Evolutionary conservation across 2,113 vertebrate genomes (phyloP).

Genomic region (Poicephalus gulielmi): DNA sequence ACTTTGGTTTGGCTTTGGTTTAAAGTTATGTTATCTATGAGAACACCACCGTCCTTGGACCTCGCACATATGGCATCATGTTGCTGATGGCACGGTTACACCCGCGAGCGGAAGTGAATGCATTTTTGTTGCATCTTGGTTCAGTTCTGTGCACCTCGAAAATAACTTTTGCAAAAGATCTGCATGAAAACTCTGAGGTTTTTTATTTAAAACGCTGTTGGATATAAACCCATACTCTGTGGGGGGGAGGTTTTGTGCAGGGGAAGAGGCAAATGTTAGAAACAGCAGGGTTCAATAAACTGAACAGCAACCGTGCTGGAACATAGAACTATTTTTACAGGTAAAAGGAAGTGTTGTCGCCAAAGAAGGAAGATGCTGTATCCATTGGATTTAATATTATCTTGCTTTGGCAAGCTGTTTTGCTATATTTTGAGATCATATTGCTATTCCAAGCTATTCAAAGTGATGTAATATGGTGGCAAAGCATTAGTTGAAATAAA

Average conservation of each 20-base stretch:
- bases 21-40: slow-evolving; percentile 28
- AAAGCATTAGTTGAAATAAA: slow-evolving; percentile 79
- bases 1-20: slow-evolving; percentile 42
- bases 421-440: slow-evolving; percentile 76
- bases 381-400: slow-evolving; percentile 71
- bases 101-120: slow-evolving; percentile 58
- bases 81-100: background rate
- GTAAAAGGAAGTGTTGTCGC: slow-evolving; percentile 56
- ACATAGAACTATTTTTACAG: slow-evolving; percentile 70
- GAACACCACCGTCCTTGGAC: slow-evolving; percentile 48
- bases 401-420: slow-evolving; percentile 79
- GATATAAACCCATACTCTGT: slow-evolving; percentile 48
- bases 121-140: slow-evolving; percentile 77
- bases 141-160: slow-evolving; percentile 72
- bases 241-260: slow-evolving; percentile 45
- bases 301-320: slow-evolving; percentile 54
- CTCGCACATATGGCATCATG: background rate
- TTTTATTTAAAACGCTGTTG: slow-evolving; percentile 73
- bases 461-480: slow-evolving; percentile 77
- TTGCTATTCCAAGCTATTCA: slow-evolving; percentile 76
- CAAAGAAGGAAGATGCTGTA: slow-evolving; percentile 71
- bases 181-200: slow-evolving; percentile 67
- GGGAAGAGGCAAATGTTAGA: slow-evolving; percentile 33
- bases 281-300: slow-evolving; percentile 43
- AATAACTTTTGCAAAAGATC: slow-evolving; percentile 73